phyloP scores from a whole-genome alignment of 2,888 invertebrate species.

The Meganola albula region DNA sequence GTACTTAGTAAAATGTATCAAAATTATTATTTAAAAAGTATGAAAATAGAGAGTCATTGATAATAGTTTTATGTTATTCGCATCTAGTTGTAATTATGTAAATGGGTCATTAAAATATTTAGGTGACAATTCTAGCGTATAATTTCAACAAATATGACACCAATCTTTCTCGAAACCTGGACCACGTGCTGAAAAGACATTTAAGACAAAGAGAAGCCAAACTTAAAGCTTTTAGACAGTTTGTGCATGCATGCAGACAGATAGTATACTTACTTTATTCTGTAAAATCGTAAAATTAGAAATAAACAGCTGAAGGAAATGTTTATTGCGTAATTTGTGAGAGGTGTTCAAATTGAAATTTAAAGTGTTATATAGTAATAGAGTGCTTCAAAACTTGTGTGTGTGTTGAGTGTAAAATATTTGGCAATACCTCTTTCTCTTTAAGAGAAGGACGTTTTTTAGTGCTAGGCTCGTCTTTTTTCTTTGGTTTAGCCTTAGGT shows the following conservation, averaged over 20 bases:
- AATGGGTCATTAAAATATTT: no score
- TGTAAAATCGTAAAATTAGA: no score
- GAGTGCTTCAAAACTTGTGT: constrained; percentile 29
- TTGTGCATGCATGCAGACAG: constrained; percentile 37
- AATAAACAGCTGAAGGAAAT: constrained; percentile 24
- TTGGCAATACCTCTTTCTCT: constrained; percentile 62
- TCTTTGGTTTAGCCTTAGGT: constrained; percentile 57
- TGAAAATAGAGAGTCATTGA: no score
- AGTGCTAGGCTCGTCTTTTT: constrained; percentile 56
- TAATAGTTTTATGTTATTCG: no score
- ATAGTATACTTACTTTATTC: constrained; percentile 22
- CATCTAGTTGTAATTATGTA: constrained; percentile 7
- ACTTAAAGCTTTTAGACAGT: constrained; percentile 37
- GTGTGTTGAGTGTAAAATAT: constrained; percentile 27
- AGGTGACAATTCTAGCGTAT: no score
- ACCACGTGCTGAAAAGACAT: no score
- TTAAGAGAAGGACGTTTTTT: constrained; percentile 68
- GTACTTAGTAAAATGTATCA: no score
- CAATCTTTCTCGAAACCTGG: no score
- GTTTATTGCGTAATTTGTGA: constrained; percentile 29
- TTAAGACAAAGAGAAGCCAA: constrained; percentile 41
- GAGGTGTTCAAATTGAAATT: constrained; percentile 24
- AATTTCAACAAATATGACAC: no score
- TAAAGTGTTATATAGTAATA: constrained; percentile 31
- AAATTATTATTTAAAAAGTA: no score